Evolutionary conservation across 1,140 invertebrate genomes (phyloP).

Genomic region (Halesus radiatus): DNA sequence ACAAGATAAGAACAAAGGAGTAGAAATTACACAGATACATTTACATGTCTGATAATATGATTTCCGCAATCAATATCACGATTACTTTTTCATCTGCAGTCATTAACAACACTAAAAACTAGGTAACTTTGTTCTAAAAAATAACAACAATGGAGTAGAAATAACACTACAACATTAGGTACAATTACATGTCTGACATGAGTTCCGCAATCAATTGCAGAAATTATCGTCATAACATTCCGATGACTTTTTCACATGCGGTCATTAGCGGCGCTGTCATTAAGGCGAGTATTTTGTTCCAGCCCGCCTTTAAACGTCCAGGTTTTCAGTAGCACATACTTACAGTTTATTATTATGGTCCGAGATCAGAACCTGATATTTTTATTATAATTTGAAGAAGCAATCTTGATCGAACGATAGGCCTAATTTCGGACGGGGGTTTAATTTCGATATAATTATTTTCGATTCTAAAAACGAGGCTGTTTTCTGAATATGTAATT

Average conservation of each 20-base stretch:
- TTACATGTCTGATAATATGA: too few species aligned
- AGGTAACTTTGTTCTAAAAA: too few species aligned
- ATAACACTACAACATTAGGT: too few species aligned
- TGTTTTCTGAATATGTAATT: constrained; percentile 47
- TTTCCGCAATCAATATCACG: not conserved
- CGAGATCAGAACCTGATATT: constrained; percentile 4
- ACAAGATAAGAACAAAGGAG: too few species aligned
- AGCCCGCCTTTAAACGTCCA: not conserved
- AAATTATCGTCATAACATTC: too few species aligned
- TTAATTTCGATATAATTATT: constrained; percentile 48
- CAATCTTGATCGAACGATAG: constrained; percentile 48
- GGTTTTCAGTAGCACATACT: constrained; percentile 16
- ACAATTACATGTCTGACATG: too few species aligned
- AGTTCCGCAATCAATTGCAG: too few species aligned
- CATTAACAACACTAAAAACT: too few species aligned
- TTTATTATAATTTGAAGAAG: constrained; percentile 42
- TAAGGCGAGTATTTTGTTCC: not conserved
- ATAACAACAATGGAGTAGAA: too few species aligned
- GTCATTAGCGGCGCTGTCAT: not conserved
- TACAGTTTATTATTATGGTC: constrained; percentile 9
- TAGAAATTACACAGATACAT: too few species aligned
- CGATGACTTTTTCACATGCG: not conserved
- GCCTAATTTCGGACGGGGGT: constrained; percentile 46
- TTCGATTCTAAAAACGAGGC: constrained; percentile 42
- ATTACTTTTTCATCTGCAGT: not conserved